phyloP scores from a whole-genome alignment of 2,888 invertebrate genomes.

The Lamproptera curius region DNA sequence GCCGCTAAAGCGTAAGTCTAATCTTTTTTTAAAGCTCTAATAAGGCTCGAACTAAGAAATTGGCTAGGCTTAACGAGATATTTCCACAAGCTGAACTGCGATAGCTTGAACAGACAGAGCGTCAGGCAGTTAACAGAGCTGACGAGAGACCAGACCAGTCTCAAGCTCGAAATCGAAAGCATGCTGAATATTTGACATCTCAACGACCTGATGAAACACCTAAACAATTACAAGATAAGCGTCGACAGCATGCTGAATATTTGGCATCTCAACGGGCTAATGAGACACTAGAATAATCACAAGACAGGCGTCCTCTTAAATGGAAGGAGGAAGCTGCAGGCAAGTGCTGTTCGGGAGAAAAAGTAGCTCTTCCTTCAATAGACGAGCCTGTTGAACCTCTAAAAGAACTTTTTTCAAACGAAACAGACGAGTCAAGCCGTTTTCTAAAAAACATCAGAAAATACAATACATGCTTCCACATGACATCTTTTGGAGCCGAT shows the following conservation, averaged over 20 bases:
- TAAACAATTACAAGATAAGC: too few relatives aligned
- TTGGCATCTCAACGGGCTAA: too few relatives aligned
- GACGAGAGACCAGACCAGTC: conserved; percentile 25
- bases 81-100: too few relatives aligned
- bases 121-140: conserved; percentile 22
- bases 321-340: background rate
- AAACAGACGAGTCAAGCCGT: conserved; percentile 23
- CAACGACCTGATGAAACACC: too few relatives aligned
- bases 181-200: background rate
- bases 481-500: conserved; percentile 27
- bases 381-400: too few relatives aligned
- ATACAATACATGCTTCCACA: too few relatives aligned
- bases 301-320: background rate
- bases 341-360: too few relatives aligned
- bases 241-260: too few relatives aligned
- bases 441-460: too few relatives aligned
- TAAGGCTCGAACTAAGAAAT: conserved; percentile 24
- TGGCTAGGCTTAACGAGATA: conserved; percentile 21
- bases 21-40: conserved; percentile 23
- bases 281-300: background rate
- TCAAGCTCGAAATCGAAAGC: conserved; percentile 5
- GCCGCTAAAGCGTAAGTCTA: conserved; percentile 23
- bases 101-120: conserved; percentile 21
- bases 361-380: too few relatives aligned
- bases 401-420: conserved; percentile 7